Evolutionary conservation across 2,797 vertebrate genomes (phyloP).

Genomic region (Acipenser oxyrinchus): DNA sequence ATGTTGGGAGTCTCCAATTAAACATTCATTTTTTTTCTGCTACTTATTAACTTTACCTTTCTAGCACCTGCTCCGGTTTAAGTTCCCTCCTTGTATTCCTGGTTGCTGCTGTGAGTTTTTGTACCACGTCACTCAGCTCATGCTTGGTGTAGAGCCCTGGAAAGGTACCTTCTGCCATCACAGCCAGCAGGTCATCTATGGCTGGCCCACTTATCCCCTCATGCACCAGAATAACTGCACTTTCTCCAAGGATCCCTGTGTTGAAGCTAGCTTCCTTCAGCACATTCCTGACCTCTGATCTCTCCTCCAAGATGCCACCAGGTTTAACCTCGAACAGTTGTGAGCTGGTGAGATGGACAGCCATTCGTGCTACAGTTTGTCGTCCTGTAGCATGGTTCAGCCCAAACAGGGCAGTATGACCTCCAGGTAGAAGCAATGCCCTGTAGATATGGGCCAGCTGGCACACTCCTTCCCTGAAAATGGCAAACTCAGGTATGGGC

Average conservation of each 20-base stretch:
- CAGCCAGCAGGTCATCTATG: conserved; percentile 51
- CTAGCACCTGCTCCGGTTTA: conserved; percentile 42
- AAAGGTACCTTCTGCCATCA: conserved; percentile 52
- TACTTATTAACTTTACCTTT: conserved; percentile 49
- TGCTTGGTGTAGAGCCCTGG: conserved; percentile 51
- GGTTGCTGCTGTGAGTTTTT: conserved; percentile 34
- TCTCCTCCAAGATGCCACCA: conserved; percentile 30
- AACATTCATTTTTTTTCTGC: too few species aligned
- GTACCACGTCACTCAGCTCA: conserved; percentile 44
- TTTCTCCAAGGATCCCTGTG: conserved; percentile 34
- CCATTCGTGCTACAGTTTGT: conserved; percentile 55
- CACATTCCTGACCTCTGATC: conserved; percentile 41
- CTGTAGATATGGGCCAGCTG: conserved; percentile 65
- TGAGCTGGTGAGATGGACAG: conserved; percentile 46
- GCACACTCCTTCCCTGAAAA: conserved; percentile 43
- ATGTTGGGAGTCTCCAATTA: too few species aligned
- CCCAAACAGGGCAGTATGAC: conserved; percentile 62
- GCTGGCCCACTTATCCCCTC: conserved; percentile 37
- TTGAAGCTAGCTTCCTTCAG: conserved; percentile 50
- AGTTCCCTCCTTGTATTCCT: conserved; percentile 29
- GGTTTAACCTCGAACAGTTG: conserved; percentile 54
- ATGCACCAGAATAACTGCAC: conserved; percentile 59
- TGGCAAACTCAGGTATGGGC: conserved; percentile 21
- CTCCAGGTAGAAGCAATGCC: conserved; percentile 54
- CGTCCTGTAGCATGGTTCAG: conserved; percentile 56